phyloP scores from a whole-genome alignment of 2,888 invertebrate genomes.

The Microdon myrmicae region DNA sequence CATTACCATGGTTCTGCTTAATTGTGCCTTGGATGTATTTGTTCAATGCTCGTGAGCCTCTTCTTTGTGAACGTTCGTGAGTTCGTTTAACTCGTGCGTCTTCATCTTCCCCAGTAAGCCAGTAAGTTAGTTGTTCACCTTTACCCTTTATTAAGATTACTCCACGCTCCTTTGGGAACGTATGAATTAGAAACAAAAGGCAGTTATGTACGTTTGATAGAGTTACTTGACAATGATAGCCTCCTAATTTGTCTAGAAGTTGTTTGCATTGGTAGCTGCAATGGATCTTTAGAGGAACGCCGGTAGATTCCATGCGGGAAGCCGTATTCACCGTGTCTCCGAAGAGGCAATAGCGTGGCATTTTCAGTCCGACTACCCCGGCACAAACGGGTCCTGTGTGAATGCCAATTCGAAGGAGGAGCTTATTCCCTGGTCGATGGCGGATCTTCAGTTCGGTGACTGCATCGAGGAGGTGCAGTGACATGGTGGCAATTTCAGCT shows the following conservation, averaged over 20 bases:
- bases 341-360: conserved; percentile 92
- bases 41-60: conserved; percentile 66
- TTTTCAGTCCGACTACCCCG: conserved; percentile 91
- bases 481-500: conserved; percentile 94
- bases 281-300: conserved; percentile 84
- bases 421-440: conserved; percentile 84
- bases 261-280: conserved; percentile 80
- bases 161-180: conserved; percentile 76
- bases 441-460: conserved; percentile 88
- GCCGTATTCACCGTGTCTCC: conserved; percentile 95
- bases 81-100: conserved; percentile 70
- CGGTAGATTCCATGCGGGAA: conserved; percentile 87
- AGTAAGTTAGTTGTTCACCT: conserved; percentile 84
- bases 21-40: conserved; percentile 65
- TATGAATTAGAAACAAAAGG: not conserved
- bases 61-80: conserved; percentile 68
- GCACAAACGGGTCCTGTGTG: conserved; percentile 94
- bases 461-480: conserved; percentile 83
- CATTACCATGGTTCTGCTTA: conserved; percentile 58
- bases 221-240: conserved; percentile 71
- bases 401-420: conserved; percentile 88
- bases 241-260: conserved; percentile 77
- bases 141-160: conserved; percentile 85
- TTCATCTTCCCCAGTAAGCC: conserved; percentile 82
- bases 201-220: not conserved